Evolutionary conservation across 2,888 invertebrate species (phyloP), one percentile per base, ranked within the genome.

Genomic region (Eupelmus urozonus): DNA sequence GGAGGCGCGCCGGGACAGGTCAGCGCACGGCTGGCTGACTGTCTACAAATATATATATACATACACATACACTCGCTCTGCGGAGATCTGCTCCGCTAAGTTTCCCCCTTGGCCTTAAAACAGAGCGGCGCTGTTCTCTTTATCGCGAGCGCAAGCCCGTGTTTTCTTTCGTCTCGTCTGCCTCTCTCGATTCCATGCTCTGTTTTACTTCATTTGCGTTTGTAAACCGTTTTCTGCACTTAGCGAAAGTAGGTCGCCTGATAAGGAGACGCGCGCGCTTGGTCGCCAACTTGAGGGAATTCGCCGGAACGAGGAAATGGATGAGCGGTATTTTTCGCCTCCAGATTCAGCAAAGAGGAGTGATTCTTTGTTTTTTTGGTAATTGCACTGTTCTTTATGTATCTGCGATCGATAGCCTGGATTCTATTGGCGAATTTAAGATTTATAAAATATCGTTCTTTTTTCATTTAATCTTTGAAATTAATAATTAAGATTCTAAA

Each of bases 61-160:
- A 5, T 40, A 40, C 3, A 5, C 9, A 40, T 40, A 5, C 40
- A 40, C 4, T 3, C 40, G 16, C 45, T 45, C 9, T 13, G 45
- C 45, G 16, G 13, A 45, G 16, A 45, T 88, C 80, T 85, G 87
- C 86, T 86, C 83, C 85, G 87, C 80, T 86, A 86, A 82, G 82
- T 84, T 83, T 82, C 82, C 9, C 9, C 9, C 74, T 82, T 82
- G 79, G 80, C 77, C 80, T 78, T 78, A 69, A 70, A 13, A 34
- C 42, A 40, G 45, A 51, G 29, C 51, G 23, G 76, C 80, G 76
- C 80, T 70, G 65, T 66, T 79, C 77, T 76, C 77, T 76, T 79
- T 81, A 76, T 78, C 83, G 71, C 70, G 63, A 55, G 16, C 25
- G 40, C 53, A 25, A 65, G 9, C 27, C 9, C 40, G n/a, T 25